Conservation (phyloP, 2,113 vertebrate genomes). For the Cervus canadensis region DNA sequence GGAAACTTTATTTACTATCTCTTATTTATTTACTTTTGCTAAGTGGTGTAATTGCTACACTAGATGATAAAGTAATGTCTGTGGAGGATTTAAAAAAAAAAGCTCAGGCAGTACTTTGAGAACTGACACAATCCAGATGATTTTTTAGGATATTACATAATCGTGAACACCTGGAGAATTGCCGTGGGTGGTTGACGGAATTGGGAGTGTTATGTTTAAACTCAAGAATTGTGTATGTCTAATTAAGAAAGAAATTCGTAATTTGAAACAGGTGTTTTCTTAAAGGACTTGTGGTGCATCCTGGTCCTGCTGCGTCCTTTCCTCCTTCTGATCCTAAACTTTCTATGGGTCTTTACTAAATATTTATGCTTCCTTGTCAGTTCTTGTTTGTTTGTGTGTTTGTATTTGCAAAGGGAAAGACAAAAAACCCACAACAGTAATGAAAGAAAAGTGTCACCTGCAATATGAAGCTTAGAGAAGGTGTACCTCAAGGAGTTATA, state of each 20-base stretch:
- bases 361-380: not conserved
- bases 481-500: not conserved
- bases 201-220: slow-evolving; percentile 45
- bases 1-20: not conserved
- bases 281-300: not conserved
- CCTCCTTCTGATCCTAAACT: not conserved
- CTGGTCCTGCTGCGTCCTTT: not conserved
- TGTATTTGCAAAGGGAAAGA: not conserved
- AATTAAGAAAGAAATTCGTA: slow-evolving; percentile 45
- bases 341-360: not conserved
- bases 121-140: slow-evolving; percentile 53
- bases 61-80: not conserved
- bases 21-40: not conserved
- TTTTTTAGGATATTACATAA: slow-evolving; percentile 39
- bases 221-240: slow-evolving; percentile 14
- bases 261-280: slow-evolving; percentile 60
- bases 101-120: not conserved
- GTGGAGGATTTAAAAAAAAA: not conserved
- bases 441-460: not conserved
- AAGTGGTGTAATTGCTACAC: not conserved
- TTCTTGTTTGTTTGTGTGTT: slow-evolving; percentile 2
- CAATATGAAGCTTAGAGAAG: not conserved
- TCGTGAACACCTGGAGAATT: slow-evolving; percentile 50
- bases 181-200: not conserved
- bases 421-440: not conserved